These are phyloP conservation scores for Brevimyrus niger DNA, from an alignment of 2,113 vertebrate species.

Conservation along the genomic window DNA sequence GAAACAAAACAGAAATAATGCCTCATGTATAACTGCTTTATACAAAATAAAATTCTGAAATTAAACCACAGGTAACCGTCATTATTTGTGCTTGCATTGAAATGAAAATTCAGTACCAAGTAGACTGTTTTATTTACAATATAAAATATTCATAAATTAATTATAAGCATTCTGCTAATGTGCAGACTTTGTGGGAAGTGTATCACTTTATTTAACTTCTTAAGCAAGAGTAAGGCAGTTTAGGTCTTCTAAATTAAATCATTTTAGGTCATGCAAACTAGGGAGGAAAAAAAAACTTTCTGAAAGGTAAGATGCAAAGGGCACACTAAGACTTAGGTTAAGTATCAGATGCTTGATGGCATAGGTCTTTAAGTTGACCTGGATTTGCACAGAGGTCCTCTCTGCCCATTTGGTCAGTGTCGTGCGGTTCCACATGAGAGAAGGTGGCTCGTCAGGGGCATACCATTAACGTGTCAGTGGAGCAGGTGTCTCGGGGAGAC, in stretches of 20 bases:
- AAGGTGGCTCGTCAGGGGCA: neutral
- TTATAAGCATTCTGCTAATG: neutral
- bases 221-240: neutral
- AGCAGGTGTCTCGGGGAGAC: constrained; percentile 17
- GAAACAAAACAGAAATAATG: neutral
- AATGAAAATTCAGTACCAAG: neutral
- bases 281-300: constrained; percentile 1
- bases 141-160: neutral
- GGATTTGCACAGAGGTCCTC: constrained; percentile 11
- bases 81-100: neutral
- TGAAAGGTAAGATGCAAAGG: neutral
- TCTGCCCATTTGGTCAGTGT: constrained; percentile 14
- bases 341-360: neutral
- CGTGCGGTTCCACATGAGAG: constrained; percentile 14
- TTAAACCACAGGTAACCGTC: neutral
- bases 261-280: neutral
- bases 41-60: neutral
- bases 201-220: neutral
- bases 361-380: neutral
- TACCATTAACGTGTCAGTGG: neutral
- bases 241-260: neutral
- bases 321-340: neutral
- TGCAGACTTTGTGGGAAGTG: neutral
- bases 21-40: neutral
- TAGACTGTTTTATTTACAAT: neutral